Conservation (phyloP, 1,140 invertebrate genomes). For the Rhynchophorus ferrugineus region DNA sequence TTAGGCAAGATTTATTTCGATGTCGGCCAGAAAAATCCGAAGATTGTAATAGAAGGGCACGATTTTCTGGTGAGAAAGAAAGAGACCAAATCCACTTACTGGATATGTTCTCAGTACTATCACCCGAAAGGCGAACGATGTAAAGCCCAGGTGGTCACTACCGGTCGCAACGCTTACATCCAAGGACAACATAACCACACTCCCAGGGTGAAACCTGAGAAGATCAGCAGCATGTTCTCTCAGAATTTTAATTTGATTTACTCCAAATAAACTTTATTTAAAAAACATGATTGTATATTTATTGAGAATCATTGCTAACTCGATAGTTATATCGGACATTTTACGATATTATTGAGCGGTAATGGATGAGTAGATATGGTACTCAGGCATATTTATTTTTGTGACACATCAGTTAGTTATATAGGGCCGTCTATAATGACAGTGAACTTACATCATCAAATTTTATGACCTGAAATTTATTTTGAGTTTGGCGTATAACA, state of each 20-base stretch:
- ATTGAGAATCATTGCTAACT: too few relatives aligned
- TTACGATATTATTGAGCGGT: too few relatives aligned
- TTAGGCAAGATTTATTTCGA: conserved; percentile 28
- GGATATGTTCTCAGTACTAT: conserved; percentile 27
- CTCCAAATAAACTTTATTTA: too few relatives aligned
- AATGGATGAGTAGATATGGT: too few relatives aligned
- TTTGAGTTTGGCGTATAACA: too few relatives aligned
- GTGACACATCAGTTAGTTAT: too few relatives aligned
- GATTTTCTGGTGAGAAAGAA: conserved; percentile 25
- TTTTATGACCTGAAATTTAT: too few relatives aligned
- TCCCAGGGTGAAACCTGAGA: conserved; percentile 9
- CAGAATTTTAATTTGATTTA: conserved; percentile 16
- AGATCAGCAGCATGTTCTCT: conserved; percentile 14
- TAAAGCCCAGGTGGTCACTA: conserved; percentile 20
- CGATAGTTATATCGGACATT: too few relatives aligned
- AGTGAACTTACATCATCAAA: too few relatives aligned
- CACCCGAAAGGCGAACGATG: conserved; percentile 24
- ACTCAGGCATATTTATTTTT: too few relatives aligned
- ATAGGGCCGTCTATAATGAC: too few relatives aligned
- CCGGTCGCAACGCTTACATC: conserved; percentile 16
- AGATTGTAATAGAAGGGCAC: conserved; percentile 26
- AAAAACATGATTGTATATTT: too few relatives aligned
- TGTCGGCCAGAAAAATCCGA: conserved; percentile 28
- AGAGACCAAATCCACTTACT: conserved; percentile 14
- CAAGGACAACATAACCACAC: conserved; percentile 21